Evolutionary conservation across 1,140 invertebrate species (phyloP), one percentile per base, ranked within the genome.

Genomic region (Galleria mellonella): DNA sequence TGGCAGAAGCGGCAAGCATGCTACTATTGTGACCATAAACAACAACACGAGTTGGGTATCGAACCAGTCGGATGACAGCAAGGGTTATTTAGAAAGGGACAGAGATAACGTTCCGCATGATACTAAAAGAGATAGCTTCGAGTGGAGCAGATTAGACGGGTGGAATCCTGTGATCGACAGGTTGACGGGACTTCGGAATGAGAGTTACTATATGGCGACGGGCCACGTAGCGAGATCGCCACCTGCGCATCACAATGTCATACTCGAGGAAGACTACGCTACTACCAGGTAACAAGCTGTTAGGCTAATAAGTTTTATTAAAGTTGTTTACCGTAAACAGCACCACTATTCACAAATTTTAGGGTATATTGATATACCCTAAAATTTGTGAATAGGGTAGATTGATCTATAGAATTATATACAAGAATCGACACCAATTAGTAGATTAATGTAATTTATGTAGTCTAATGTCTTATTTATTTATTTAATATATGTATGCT

Each of bases 121-220:
- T 60, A 77, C 43, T 38, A 87, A 87, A 49, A 62, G 86, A 49
- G 86, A 87, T 45, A 87, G 86, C 54, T 87, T 87, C 48, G 86
- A 87, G 48, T 87, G 86, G 86, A 81, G 84, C 39, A 52, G 81
- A 0, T 33, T 87, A 27, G 84, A 87, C 35, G 84, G 86, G 0
- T 87, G 84, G 84, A 87, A 87, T 42, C 94, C 95, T 32, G 94
- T 96, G 27, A 91, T 96, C 56, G 94, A 96, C 68, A 86, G 94
- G 66, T 79, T 97, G 53, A 96, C 94, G 13, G 86, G 86, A 6
- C 42, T 87, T 9, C 59, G 86, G 11, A 97, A 96, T 63, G 94
- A 96, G 75, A 96, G 95, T 68, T 97, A 96, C 61, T 96, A 95
- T 56, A 91, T 93, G 76, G 92, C 92, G 17, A 92, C 89, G 39